Evolutionary conservation across 2,888 invertebrate species (phyloP), one percentile per base, ranked within the genome.

Genomic region (Orthosia gracilis): DNA sequence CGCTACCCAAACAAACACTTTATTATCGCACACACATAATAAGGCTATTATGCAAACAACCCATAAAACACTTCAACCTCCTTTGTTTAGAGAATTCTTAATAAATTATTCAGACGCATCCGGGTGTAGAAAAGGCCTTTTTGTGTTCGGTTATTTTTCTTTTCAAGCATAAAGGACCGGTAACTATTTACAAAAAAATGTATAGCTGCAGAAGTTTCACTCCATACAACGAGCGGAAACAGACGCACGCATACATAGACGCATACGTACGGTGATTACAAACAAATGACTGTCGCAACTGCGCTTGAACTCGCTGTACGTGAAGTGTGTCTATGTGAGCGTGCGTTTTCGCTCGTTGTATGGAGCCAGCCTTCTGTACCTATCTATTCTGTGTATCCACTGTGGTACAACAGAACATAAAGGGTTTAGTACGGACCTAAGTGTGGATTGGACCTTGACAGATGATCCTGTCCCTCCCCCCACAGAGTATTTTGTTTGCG

Each of bases 51-150:
- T 83, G 79, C 80, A 80, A 88, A 85, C 81, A 80, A 67, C 64
- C 73, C 84, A 87, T 90, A 90, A 90, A 91, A 87, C 88, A 91
- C 89, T 88, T 84, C 70, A 79, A 81, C 77, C 87, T 85, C 87
- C 88, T 89, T 90, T 91, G 91, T 89, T 89, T 88, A 85, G 88
- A 83, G 82, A 86, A 90, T 90, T 91, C 90, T 88, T 91, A 90
- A 92, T 92, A 92, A 92, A 92, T 92, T 92, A 92, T 92, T 90
- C 91, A 88, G 84, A 76, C 89, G 84, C 88, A 89, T 92, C 92
- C 92, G 90, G 89, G 90, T 89, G 91, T 89, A 87, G 90, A 90
- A 89, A 90, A 88, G 90, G 82, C 88, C 85, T 91, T 92, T 91
- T 91, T 90, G 89, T 91, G 89, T 89, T 76, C 80, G 86, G 88